Conservation (phyloP, 2,113 vertebrate genomes). For the Pterocles orientalis region DNA sequence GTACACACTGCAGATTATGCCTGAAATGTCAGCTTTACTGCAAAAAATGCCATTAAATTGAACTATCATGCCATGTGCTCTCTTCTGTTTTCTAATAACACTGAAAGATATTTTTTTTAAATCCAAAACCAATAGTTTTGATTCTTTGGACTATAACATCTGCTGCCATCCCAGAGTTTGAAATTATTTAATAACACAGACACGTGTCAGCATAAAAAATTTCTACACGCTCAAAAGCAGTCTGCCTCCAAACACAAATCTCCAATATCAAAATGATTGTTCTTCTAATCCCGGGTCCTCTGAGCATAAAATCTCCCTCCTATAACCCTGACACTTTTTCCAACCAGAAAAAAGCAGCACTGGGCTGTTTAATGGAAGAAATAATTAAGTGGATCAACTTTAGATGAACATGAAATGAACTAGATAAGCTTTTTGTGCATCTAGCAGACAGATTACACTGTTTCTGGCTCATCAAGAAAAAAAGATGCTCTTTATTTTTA, state of each 20-base stretch:
- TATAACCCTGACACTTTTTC: not conserved
- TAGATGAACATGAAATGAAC: not conserved
- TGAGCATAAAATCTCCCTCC: not conserved
- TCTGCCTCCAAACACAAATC: not conserved
- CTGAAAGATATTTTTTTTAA: not conserved
- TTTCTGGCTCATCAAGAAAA: not conserved
- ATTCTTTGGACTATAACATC: not conserved
- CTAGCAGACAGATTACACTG: not conserved
- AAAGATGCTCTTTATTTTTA: not conserved
- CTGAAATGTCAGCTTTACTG: constrained; percentile 13
- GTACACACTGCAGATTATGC: not conserved
- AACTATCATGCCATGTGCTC: not conserved
- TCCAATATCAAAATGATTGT: not conserved
- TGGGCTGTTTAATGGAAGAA: not conserved
- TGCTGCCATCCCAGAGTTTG: not conserved
- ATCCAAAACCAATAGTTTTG: not conserved
- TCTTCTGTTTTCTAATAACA: not conserved
- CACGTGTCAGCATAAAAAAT: not conserved
- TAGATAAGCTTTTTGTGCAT: not conserved
- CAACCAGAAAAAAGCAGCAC: not conserved
- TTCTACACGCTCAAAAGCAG: not conserved
- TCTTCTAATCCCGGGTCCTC: not conserved
- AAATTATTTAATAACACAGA: not conserved
- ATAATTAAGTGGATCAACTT: constrained; percentile 28
- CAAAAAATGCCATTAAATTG: not conserved